Evolutionary conservation across 2,113 vertebrate genomes (phyloP).

Genomic region (Vicugna pacos): DNA sequence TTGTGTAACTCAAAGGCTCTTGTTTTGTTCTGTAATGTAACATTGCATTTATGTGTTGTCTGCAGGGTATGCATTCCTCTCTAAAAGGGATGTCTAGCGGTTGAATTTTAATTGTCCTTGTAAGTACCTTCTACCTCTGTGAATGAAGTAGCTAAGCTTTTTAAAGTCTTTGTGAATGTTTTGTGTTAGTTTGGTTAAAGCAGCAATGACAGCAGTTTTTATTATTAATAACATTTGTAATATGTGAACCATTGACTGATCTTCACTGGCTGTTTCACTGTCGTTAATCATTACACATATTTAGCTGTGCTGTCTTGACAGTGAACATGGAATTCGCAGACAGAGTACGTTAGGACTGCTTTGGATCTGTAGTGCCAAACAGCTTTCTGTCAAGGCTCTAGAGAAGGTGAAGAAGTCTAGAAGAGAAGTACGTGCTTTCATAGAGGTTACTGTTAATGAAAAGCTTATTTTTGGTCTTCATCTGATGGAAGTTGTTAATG

Average conservation of each 20-base stretch:
- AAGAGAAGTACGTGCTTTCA: not conserved
- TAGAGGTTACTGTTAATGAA: not conserved
- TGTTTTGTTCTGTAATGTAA: constrained; percentile 59
- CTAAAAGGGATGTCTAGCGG: constrained; percentile 64
- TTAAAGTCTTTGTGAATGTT: constrained; percentile 57
- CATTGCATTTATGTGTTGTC: constrained; percentile 74
- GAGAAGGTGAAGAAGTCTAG: not conserved
- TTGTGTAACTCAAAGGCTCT: constrained; percentile 70
- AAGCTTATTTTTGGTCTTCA: not conserved
- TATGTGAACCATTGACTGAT: not conserved
- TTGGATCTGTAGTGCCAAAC: not conserved
- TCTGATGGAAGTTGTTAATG: not conserved
- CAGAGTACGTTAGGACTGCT: not conserved
- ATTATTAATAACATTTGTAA: constrained; percentile 38
- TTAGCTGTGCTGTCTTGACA: not conserved
- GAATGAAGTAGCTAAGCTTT: constrained; percentile 60
- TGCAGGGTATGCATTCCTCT: constrained; percentile 75
- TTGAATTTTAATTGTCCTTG: constrained; percentile 68
- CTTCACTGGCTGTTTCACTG: not conserved
- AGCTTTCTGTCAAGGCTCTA: not conserved
- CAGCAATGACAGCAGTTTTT: constrained; percentile 63
- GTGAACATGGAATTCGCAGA: not conserved
- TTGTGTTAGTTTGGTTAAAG: constrained; percentile 67
- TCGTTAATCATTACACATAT: not conserved
- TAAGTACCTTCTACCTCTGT: constrained; percentile 59